Conservation (phyloP, 1,140 invertebrate species). For the Drosophila busckii region DNA sequence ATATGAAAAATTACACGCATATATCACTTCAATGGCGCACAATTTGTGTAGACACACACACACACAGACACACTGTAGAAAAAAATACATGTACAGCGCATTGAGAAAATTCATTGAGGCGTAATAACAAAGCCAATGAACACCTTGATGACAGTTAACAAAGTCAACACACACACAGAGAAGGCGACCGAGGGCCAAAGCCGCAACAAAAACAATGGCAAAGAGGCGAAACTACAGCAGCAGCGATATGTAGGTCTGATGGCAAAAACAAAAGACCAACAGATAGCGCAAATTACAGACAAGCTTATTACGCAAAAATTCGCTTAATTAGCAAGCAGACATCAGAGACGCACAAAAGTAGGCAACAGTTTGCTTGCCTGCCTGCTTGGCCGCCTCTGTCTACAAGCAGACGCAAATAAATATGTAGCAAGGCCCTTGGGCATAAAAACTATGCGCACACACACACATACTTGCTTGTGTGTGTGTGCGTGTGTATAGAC, state of each 20-base stretch:
- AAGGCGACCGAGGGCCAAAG: neutral
- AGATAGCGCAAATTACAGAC: slow-evolving; percentile 73
- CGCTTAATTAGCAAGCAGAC: slow-evolving; percentile 65
- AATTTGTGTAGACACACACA: slow-evolving; percentile 32
- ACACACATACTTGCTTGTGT: too few relatives aligned
- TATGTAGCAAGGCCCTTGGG: slow-evolving; percentile 18
- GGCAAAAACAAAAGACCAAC: slow-evolving; percentile 33
- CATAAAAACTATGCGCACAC: slow-evolving; percentile 20
- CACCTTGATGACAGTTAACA: slow-evolving; percentile 74
- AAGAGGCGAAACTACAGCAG: slow-evolving; percentile 6
- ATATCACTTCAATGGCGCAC: slow-evolving; percentile 46
- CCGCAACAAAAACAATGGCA: slow-evolving; percentile 6
- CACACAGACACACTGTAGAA: slow-evolving; percentile 2
- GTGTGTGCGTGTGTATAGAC: too few relatives aligned
- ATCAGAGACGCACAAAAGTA: slow-evolving; percentile 53
- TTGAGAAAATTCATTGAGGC: slow-evolving; percentile 69
- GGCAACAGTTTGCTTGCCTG: slow-evolving; percentile 74
- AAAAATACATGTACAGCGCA: slow-evolving; percentile 6
- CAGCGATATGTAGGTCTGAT: neutral
- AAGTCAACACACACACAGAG: slow-evolving; percentile 33
- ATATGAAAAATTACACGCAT: slow-evolving; percentile 45
- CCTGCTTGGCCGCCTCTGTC: slow-evolving; percentile 14
- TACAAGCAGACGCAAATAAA: slow-evolving; percentile 36
- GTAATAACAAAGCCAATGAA: slow-evolving; percentile 76
- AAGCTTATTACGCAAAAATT: slow-evolving; percentile 75